A percentile compares a stretch with the other conserved stretches of the same genome.
These are phyloP conservation scores for Corythaeola cristata DNA, from an alignment of 2,113 vertebrate genomes.

Conservation along the genomic window DNA sequence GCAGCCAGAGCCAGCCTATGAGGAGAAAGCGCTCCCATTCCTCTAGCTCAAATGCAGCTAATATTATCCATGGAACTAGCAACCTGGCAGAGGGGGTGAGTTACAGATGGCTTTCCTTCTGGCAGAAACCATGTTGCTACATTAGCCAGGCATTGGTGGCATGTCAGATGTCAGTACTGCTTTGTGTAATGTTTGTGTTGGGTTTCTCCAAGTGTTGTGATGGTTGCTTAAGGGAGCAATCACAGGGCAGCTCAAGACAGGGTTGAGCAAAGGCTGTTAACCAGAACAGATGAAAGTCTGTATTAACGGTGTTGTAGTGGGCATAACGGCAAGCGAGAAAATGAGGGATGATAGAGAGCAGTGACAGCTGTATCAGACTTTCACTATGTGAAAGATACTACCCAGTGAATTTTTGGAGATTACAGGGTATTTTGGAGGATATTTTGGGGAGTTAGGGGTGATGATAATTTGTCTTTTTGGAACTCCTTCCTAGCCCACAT, in stretches of 20 bases:
- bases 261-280: not conserved
- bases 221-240: not conserved
- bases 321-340: not conserved
- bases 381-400: fast-evolving
- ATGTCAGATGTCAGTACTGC: not conserved
- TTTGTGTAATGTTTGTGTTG: not conserved
- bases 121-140: not conserved
- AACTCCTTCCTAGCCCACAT: not conserved
- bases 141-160: not conserved
- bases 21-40: not conserved
- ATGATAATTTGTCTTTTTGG: not conserved
- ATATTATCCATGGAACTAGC: not conserved
- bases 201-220: not conserved
- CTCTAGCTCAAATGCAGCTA: not conserved
- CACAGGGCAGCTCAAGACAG: not conserved
- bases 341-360: not conserved
- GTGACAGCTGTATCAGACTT: not conserved
- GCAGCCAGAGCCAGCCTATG: not conserved
- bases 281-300: not conserved
- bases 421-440: not conserved
- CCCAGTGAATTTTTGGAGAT: not conserved
- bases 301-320: not conserved
- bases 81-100: not conserved
- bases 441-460: not conserved
- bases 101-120: not conserved